phyloP scores from a whole-genome alignment of 2,113 vertebrate genomes.

The Panthera uncia region DNA sequence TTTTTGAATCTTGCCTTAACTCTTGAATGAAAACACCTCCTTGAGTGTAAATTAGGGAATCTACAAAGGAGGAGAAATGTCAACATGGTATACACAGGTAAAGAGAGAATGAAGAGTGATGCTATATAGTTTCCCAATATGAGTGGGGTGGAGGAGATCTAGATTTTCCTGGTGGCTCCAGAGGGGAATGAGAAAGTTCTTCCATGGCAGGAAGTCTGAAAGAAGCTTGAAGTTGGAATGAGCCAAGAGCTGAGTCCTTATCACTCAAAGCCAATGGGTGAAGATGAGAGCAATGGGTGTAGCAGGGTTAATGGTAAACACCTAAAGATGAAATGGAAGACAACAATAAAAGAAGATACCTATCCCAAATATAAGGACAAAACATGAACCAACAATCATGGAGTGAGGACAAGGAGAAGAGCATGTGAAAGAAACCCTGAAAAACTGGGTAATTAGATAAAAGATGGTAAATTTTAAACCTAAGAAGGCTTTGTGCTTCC shows the following conservation, averaged over 20 bases:
- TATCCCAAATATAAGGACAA: not conserved
- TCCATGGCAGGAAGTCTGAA: not conserved
- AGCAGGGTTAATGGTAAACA: not conserved
- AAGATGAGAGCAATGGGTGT: not conserved
- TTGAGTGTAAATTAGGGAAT: not conserved
- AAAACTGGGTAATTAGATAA: not conserved
- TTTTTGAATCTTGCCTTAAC: not conserved
- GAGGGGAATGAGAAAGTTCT: not conserved
- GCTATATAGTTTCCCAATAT: not conserved
- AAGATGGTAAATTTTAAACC: not conserved
- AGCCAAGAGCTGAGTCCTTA: not conserved
- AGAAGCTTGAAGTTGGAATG: not conserved
- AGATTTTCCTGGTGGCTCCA: not conserved
- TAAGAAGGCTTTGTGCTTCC: not conserved
- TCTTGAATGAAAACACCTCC: not conserved
- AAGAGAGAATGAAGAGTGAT: not conserved
- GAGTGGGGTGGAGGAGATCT: not conserved
- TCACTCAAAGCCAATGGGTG: not conserved
- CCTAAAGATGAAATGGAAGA: not conserved
- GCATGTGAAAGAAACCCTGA: not conserved
- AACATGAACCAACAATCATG: not conserved
- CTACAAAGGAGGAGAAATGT: not conserved
- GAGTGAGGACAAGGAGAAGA: not conserved
- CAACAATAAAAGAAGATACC: not conserved
- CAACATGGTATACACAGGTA: not conserved